Evolutionary conservation across 92 coral and sea anemone species (phyloP), one percentile per base, ranked within the genome.

Genomic region (Parazoanthus atlanticus): DNA sequence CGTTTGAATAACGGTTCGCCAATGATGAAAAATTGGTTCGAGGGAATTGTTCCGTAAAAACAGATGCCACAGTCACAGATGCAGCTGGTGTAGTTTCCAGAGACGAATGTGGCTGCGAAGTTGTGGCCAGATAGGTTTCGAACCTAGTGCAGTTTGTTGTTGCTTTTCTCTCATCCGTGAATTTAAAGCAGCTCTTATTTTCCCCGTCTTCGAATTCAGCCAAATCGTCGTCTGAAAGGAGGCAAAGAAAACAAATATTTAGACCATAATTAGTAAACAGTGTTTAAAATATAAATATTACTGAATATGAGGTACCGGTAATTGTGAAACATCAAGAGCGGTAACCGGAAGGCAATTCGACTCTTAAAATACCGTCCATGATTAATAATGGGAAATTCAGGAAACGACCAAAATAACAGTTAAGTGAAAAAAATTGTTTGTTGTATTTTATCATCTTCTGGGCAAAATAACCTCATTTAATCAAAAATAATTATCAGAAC

Each of bases 211-310:
- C 71, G 47, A 56, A 30, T 28, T 31, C 71, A 6, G 5, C 47
- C 36, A 80, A 19, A 23, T 56, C 46, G 4, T 80, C 16, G 17
- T 56, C 84, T 80, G 71, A 80, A 80, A 52, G 72, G 16, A 80
- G 33, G 34, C 34, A 80, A 16, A 56, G 12, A 52, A 3, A 30
- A 30, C 21, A 32, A 11, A 8, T 19, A 21, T 41, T 26, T 43
- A 46, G 33, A 5, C 23, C 26, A 61, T 25, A 21, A 6, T 38
- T 25, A 2, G 28, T 33, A 43, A 26, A n/a, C 15, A 29, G 8
- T 41, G 1, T 78, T 40, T 56, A 52, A 52, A 52, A 16, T 6
- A 5, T 46, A 32, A 21, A 12, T 75, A 11, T 0, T 16, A 17
- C n/a, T 36, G 40, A 16, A 7, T 32, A 36, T 69, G 34, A 26